These are phyloP conservation scores for Sorex fumeus DNA, from an alignment of 2,113 vertebrate species.

Conservation along the genomic window DNA sequence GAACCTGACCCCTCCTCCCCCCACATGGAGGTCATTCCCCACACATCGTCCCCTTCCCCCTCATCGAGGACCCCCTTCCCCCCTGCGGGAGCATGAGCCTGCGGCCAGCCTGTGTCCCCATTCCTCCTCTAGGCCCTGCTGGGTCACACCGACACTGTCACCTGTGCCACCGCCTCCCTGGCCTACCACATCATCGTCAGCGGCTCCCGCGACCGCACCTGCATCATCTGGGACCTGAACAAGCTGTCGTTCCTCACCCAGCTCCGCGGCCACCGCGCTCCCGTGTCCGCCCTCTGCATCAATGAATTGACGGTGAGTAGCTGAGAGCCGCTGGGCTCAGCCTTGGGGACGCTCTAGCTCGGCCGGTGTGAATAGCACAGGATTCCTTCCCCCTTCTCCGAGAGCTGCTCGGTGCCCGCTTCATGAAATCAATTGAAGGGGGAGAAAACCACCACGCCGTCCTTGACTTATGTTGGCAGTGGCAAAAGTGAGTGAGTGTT, in stretches of 20 bases:
- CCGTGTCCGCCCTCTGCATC: conserved; percentile 97
- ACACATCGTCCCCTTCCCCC: too few relatives aligned
- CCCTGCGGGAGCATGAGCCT: fast-evolving
- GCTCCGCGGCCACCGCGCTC: conserved; percentile 96
- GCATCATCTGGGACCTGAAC: conserved; percentile 99
- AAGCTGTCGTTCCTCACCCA: conserved; percentile 98
- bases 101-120: neutral
- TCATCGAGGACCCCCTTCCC: too few relatives aligned
- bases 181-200: conserved; percentile 98
- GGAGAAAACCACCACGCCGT: neutral
- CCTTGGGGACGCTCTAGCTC: neutral
- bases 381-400: neutral
- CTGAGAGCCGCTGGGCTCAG: neutral
- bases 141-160: conserved; percentile 97
- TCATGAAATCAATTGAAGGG: neutral
- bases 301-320: conserved; percentile 96
- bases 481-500: conserved; percentile 4
- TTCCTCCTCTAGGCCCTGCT: conserved; percentile 93
- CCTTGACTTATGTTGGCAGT: conserved; percentile 2
- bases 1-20: too few relatives aligned
- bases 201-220: conserved; percentile 97
- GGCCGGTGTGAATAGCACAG: neutral
- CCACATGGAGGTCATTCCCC: too few relatives aligned
- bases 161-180: conserved; percentile 94
- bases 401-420: neutral